Percentiles rank a stretch among this genome's conserved stretches.
These are phyloP conservation scores for Anhinga anhinga DNA, from an alignment of 2,113 vertebrate genomes.

Conservation along the genomic window DNA sequence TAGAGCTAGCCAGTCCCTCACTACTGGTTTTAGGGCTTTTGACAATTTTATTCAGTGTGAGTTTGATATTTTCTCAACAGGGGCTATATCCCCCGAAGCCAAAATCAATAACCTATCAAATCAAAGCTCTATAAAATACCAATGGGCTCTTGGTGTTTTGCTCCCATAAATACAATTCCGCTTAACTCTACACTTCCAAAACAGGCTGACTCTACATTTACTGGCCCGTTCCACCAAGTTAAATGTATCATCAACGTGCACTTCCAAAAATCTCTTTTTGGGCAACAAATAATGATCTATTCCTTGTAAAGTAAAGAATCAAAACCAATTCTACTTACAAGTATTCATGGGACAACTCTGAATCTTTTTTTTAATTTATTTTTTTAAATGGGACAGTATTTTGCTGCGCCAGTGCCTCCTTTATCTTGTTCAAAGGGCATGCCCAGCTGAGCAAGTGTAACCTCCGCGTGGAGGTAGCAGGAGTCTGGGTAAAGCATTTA, in stretches of 20 bases:
- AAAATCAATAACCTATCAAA: conserved; percentile 82
- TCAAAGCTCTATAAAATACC: conserved; percentile 76
- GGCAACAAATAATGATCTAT: conserved; percentile 28
- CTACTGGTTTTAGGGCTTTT: conserved; percentile 66
- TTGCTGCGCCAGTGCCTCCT: background rate
- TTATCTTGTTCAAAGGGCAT: background rate
- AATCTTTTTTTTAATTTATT: background rate
- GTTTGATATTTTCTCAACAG: conserved; percentile 72
- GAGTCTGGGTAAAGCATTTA: background rate
- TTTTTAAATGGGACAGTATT: background rate
- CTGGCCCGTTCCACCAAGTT: conserved; percentile 46
- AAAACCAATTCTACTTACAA: conserved; percentile 6
- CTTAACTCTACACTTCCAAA: conserved; percentile 62
- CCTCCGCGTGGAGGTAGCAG: fast-evolving
- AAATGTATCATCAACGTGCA: conserved; percentile 2
- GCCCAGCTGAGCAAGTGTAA: background rate
- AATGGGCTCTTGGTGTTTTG: conserved; percentile 64
- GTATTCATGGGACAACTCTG: background rate
- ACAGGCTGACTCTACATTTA: conserved; percentile 49
- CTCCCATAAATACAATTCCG: conserved; percentile 67
- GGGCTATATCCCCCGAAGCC: conserved; percentile 69
- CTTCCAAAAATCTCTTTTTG: conserved; percentile 41
- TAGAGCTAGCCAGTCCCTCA: conserved; percentile 53
- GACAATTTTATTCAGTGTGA: conserved; percentile 76
- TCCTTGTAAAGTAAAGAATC: background rate